Evolutionary conservation across 2,797 vertebrate species (phyloP).

Genomic region (Peromyscus nudipes): DNA sequence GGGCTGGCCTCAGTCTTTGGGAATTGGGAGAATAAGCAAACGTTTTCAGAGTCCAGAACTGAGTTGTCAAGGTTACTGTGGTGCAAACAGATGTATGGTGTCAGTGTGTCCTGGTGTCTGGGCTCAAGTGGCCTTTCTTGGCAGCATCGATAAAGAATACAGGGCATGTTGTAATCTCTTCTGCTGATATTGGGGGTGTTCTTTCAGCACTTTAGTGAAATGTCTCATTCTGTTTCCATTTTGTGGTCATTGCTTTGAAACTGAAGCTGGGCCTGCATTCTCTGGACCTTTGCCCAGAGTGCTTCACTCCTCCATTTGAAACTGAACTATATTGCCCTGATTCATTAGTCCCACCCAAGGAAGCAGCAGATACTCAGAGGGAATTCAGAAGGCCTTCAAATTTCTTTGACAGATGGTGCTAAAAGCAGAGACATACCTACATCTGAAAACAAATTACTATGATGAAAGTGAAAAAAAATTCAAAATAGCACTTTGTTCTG

Average conservation of each 20-base stretch:
- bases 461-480: neutral
- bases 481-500: conserved; percentile 3
- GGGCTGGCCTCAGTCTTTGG: conserved; percentile 48
- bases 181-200: conserved; percentile 54
- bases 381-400: neutral
- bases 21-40: conserved; percentile 80
- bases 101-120: conserved; percentile 77
- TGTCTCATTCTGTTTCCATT: conserved; percentile 69
- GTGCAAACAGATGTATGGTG: conserved; percentile 72
- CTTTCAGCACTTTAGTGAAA: conserved; percentile 49
- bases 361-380: conserved; percentile 56
- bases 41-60: conserved; percentile 84
- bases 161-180: conserved; percentile 49
- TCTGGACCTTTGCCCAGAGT: conserved; percentile 61
- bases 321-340: conserved; percentile 63
- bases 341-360: conserved; percentile 24
- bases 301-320: conserved; percentile 48
- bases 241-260: conserved; percentile 66
- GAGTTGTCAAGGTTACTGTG: conserved; percentile 81
- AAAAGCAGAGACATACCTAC: conserved; percentile 3
- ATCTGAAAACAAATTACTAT: conserved; percentile 41
- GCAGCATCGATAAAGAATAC: conserved; percentile 74
- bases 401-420: conserved; percentile 37
- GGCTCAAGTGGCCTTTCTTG: conserved; percentile 80
- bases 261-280: conserved; percentile 66